Base-by-base conservation (phyloP, 2,797 vertebrate genomes). In the Diplodus sargus region DNA sequence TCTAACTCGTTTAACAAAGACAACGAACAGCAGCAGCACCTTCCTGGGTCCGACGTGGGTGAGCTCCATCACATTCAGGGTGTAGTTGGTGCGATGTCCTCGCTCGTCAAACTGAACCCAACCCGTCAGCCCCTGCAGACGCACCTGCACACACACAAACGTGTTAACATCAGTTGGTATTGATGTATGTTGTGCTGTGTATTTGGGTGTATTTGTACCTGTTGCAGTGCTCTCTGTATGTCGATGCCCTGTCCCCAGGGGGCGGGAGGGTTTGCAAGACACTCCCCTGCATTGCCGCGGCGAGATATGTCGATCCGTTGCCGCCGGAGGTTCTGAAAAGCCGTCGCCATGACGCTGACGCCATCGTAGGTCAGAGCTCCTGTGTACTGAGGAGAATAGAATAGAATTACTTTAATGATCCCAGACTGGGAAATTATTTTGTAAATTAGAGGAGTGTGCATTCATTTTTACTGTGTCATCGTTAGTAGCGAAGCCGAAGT, bases 201-300 rank as follows among this genome's bases (percentile, higher is more conserved):
- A 0, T 34, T 2, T 25, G 39, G 30, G 51, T 25, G 22, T 18
- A 0, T 42, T 3, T 74, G 53, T 30, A 91, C 97, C 97, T 98
- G 97, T 81, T 98, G 97, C 84, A 99, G 94, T 0, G 98, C 97
- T 89, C 98, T 95, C 93, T 99, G 97, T 83, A 99, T 99, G 92
- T 99, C 98, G 1, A 99, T 98, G 48, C 98, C 98, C 70, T 99
- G 97, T 0, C 97, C 97, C 98, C 98, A 99, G 4, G 98, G 98
- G 47, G 98, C 97, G 0, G 98, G 97, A 0, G 98, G 98, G 80
- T 99, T 99, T 70, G 98, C 98, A 34, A 99, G 94, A 86, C 98
- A 99, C 88, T 99, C 98, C 0, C 98, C 98, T 0, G 97, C 97
- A 0, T 99, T 99, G 23, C 98, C 98, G 0, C 97, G 95, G 16